Percentiles rank a stretch among this genome's conserved stretches.
phyloP scores from a whole-genome alignment of 2,113 vertebrate species.

The Phylloscopus trochiloides region DNA sequence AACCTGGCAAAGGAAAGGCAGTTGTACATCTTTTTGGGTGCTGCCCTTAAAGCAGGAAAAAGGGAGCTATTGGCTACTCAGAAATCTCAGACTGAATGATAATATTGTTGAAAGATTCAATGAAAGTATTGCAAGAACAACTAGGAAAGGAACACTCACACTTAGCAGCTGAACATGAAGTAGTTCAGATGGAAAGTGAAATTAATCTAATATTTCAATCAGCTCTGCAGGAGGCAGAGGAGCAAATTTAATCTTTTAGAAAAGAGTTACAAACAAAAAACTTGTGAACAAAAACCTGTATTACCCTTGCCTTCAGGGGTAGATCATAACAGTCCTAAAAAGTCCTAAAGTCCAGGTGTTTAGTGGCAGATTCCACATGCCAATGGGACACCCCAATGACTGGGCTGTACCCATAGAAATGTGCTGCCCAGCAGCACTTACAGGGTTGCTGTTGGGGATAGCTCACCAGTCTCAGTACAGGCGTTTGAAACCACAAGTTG shows the following conservation, averaged over 20 bases:
- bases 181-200: accelerated
- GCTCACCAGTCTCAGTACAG: background rate
- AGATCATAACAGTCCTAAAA: background rate
- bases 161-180: background rate
- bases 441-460: background rate
- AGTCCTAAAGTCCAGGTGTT: background rate
- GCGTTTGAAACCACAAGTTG: background rate
- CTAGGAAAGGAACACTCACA: background rate
- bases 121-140: background rate
- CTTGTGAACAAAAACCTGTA: background rate
- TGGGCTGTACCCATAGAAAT: background rate
- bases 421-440: background rate
- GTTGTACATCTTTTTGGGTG: background rate
- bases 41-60: background rate
- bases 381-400: background rate
- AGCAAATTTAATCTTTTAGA: background rate
- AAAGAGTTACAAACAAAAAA: background rate
- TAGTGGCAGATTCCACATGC: background rate
- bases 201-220: background rate
- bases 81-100: background rate
- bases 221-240: background rate
- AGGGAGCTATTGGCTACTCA: background rate
- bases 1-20: background rate
- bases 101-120: background rate
- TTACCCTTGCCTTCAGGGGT: background rate